These are phyloP conservation scores for Pachyuromys duprasi DNA, from an alignment of 2,797 vertebrate species.

Conservation along the genomic window DNA sequence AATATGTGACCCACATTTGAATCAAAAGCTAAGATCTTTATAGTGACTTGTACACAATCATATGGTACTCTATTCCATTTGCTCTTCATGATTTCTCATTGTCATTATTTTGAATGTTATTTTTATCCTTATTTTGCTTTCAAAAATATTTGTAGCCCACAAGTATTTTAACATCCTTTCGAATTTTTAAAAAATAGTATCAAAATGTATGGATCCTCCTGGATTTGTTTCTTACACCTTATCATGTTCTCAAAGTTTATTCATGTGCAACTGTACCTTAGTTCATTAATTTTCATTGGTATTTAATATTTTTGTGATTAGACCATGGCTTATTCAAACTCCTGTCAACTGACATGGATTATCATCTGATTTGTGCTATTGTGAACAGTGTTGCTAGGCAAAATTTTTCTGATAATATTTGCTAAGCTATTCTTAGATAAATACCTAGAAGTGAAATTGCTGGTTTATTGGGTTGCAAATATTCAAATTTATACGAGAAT, in stretches of 20 bases:
- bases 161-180: slow-evolving; percentile 36
- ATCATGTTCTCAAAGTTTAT: slow-evolving; percentile 6
- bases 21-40: background rate
- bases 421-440: slow-evolving; percentile 37
- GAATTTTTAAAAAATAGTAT: slow-evolving; percentile 35
- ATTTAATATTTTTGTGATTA: slow-evolving; percentile 51
- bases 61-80: background rate
- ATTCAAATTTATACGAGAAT: slow-evolving; percentile 41
- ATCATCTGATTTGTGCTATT: slow-evolving; percentile 46
- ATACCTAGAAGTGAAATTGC: slow-evolving; percentile 15
- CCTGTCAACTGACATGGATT: background rate
- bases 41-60: background rate
- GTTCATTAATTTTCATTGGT: slow-evolving; percentile 55
- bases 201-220: background rate
- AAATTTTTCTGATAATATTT: slow-evolving; percentile 43
- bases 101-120: slow-evolving; percentile 29
- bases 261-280: background rate
- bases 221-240: background rate
- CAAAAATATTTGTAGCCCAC: background rate
- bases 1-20: background rate
- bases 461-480: slow-evolving; percentile 39
- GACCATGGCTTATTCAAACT: background rate
- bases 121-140: background rate
- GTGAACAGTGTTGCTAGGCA: background rate
- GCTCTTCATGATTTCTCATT: background rate